Base-by-base conservation (phyloP, 2,113 vertebrate species). In the Seriola dumerili region DNA sequence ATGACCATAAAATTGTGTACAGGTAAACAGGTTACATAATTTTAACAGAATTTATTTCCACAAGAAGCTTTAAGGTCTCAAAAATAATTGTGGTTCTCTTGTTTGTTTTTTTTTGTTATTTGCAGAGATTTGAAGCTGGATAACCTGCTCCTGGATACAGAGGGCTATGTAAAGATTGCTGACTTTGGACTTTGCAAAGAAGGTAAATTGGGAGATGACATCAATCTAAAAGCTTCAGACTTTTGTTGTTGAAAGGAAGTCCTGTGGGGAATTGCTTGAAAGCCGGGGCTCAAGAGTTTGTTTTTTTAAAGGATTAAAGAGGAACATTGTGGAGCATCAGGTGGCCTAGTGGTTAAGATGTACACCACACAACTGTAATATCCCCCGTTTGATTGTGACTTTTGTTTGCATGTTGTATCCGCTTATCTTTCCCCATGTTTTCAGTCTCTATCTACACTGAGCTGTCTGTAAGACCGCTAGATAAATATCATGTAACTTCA, bases 101-200 rank as follows among this genome's bases (percentile, higher is more conserved):
- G n/a, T 6, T 48, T 66, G n/a, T 6, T 23, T 48, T 5, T 40
- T 44, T 8, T 87, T 74, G 91, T 52, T 29, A 70, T 72, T 89
- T 88, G 32, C 93, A 99, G 98, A 94, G 98, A 99, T 95, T 91
- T 99, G 91, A 99, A 99, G 95, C 94, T 99, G 94, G 98, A 99
- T 93, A 99, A 99, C 85, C 95, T 99, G 92, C 88, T 99, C 87
- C 94, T 99, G 93, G 98, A 99, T 89, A 99, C 97, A 58, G 98
- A 99, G 93, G 98, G 98, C 81, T 99, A 99, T 63, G 97, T 99
- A 85, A 99, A 99, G 95, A 99, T 99, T 68, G 98, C 98, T 42
- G 98, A 99, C 94, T 99, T 99, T 87, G 98, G 98, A 76, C 97
- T 99, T 92, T 99, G 98, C 89, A 99, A 99, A 97, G 98, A 99